A percentile compares a stretch with the other conserved stretches of the same genome.
Evolutionary conservation across 1,140 invertebrate genomes (phyloP).

Genomic region (Zaprionus vittiger): DNA sequence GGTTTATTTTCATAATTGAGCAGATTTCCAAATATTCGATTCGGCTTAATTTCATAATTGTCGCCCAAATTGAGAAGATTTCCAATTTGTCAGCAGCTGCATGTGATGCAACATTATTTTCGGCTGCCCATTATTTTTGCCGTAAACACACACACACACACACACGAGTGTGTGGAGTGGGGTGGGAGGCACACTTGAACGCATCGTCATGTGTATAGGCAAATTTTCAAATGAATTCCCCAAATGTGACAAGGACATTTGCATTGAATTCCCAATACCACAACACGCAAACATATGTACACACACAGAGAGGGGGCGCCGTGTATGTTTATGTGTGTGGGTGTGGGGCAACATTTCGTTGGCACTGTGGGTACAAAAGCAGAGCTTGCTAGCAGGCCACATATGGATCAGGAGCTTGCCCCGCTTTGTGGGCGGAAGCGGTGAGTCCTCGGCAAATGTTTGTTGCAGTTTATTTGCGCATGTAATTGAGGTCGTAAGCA

Average conservation of each 20-base stretch:
- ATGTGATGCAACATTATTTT: conserved; percentile 47
- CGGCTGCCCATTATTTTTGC: conserved; percentile 59
- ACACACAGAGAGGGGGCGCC: background rate
- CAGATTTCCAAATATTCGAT: conserved; percentile 2
- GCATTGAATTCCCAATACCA: conserved; percentile 73
- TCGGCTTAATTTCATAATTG: conserved; percentile 12
- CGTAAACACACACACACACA: conserved; percentile 18
- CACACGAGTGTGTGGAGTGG: background rate
- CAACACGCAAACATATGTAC: conserved; percentile 44
- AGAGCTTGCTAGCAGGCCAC: conserved; percentile 26
- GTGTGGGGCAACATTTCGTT: conserved; percentile 37
- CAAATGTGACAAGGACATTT: conserved; percentile 81
- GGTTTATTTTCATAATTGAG: background rate
- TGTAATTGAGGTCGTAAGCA: conserved; percentile 79
- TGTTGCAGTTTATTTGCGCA: conserved; percentile 80
- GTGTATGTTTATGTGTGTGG: conserved; percentile 13
- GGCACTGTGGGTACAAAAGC: conserved; percentile 38
- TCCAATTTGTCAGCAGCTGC: conserved; percentile 25
- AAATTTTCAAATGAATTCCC: conserved; percentile 75
- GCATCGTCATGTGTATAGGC: conserved; percentile 43
- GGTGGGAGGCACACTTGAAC: conserved; percentile 26
- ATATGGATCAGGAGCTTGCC: conserved; percentile 10
- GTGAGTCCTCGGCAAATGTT: conserved; percentile 73
- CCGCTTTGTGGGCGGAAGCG: conserved; percentile 35
- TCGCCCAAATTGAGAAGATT: conserved; percentile 36